Base-by-base conservation (phyloP, 2,888 invertebrate species). In the Rhingia rostrata region DNA sequence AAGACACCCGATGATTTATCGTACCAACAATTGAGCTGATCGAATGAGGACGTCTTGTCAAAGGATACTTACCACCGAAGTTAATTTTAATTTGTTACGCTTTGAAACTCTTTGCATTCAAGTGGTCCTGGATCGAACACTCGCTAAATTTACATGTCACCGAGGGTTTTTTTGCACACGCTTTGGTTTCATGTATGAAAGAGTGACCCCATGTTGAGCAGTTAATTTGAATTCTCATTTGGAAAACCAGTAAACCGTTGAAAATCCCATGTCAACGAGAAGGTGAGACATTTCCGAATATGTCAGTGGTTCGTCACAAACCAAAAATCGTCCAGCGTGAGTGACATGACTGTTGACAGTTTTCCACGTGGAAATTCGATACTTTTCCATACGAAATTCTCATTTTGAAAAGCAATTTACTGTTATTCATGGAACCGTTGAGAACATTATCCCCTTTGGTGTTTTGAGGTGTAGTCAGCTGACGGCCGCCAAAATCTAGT, bases 361-460 rank as follows among this genome's bases (percentile, higher is more conserved):
- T 84, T 83, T 84, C 54, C 75, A 86, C 75, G 70, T 77, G 75
- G 86, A 86, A 83, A 86, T 80, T 51, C 43, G 86, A 86, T 86
- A 86, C 72, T 84, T 86, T 86, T 69, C 14, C 12, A 10, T 43
- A 77, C 12, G 14, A 47, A 53, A 41, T 35, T 22, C 5, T 14
- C 30, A 66, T 37, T 47, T 49, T 45, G 30, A 64, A 63, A 49
- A 53, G 30, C 47, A 84, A 80, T 49, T 80, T 80, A 43, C 60
- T 32, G 74, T 74, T 84, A 75, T 80, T 84, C 80, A 75, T 67
- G 7, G 54, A 53, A 67, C 6, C 47, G 37, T 39, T 47, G 39
- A 45, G 51, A 63, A 49, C n/a, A 32, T 39, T 72, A 72, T 77
- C 83, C 79, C 74, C 63, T 78, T 82, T 72, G 60, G 67, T 67